Evolutionary conservation across 2,113 vertebrate genomes (phyloP).

Genomic region (Sinocyclocheilus rhinocerous): DNA sequence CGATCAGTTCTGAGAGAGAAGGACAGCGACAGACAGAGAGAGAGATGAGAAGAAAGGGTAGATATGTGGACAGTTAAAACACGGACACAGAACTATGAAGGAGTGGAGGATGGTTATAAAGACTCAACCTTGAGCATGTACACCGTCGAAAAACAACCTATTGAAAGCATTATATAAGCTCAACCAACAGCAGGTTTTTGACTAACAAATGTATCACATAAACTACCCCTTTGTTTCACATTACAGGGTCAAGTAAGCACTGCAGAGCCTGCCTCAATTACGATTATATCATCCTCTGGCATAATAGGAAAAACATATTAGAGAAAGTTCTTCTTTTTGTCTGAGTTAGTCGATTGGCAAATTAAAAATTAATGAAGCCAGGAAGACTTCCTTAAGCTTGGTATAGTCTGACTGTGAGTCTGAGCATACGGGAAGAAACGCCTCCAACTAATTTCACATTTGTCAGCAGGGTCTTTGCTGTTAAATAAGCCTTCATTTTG

Average conservation of each 20-base stretch:
- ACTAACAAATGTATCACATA: not conserved
- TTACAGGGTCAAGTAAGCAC: constrained; percentile 23
- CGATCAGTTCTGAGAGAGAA: constrained; percentile 77
- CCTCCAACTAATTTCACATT: constrained; percentile 56
- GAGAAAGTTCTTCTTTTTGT: constrained; percentile 66
- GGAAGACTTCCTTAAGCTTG: constrained; percentile 59
- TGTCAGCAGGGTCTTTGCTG: constrained; percentile 58
- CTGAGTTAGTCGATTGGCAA: constrained; percentile 77
- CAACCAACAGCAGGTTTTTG: not conserved
- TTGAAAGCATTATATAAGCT: not conserved
- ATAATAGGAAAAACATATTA: constrained; percentile 65
- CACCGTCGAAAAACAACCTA: not conserved
- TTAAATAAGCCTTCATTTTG: constrained; percentile 31
- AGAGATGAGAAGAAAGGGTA: constrained; percentile 6
- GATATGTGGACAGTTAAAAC: constrained; percentile 7
- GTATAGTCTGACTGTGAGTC: constrained; percentile 62
- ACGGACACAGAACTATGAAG: not conserved
- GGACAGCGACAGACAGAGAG: constrained; percentile 17
- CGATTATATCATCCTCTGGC: constrained; percentile 14
- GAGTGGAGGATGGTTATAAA: not conserved
- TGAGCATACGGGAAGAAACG: constrained; percentile 34
- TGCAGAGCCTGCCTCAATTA: constrained; percentile 39
- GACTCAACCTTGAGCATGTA: not conserved
- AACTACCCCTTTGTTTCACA: constrained; percentile 5
- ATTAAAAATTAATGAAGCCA: constrained; percentile 81